Conservation (phyloP, 2,113 vertebrate species). For the Eretmochelys imbricata region DNA sequence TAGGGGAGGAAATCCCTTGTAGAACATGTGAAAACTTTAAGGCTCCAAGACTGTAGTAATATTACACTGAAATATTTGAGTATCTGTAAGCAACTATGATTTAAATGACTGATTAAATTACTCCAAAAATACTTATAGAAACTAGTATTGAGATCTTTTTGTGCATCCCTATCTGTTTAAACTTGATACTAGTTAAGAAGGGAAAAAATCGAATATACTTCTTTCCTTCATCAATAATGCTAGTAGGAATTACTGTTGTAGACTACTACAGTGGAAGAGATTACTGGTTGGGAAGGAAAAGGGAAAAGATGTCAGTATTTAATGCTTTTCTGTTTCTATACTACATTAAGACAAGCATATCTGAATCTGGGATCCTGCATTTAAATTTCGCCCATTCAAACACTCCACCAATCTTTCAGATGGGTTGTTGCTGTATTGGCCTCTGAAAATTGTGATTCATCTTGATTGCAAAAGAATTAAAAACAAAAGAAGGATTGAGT, state of each 20-base stretch:
- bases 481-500: not conserved
- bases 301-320: not conserved
- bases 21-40: not conserved
- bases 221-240: not conserved
- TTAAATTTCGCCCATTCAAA: not conserved
- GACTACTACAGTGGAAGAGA: not conserved
- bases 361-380: slow-evolving; percentile 30
- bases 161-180: not conserved
- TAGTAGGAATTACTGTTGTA: not conserved
- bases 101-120: not conserved
- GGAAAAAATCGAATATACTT: fast-evolving
- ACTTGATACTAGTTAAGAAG: not conserved
- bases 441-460: slow-evolving; percentile 38
- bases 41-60: not conserved
- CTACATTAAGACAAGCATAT: not conserved
- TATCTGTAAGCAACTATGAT: not conserved
- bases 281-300: not conserved
- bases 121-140: not conserved
- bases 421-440: not conserved
- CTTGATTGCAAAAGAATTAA: slow-evolving; percentile 32
- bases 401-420: not conserved
- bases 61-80: not conserved
- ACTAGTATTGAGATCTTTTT: not conserved
- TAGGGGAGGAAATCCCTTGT: fast-evolving
- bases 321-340: not conserved